Evolutionary conservation across 2,888 invertebrate genomes (phyloP).

Genomic region (Iselma pallidipennis): DNA sequence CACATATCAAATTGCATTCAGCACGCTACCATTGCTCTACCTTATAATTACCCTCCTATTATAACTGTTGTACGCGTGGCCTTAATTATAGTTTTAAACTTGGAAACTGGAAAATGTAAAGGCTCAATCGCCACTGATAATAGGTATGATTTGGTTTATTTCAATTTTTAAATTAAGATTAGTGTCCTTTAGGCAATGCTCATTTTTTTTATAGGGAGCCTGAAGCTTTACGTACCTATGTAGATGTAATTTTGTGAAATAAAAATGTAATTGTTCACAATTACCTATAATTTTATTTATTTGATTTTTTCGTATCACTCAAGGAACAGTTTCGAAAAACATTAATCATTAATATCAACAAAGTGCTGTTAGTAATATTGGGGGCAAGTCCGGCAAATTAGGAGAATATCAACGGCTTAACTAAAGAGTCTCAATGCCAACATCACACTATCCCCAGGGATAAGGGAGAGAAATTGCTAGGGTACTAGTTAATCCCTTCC

Average conservation of each 20-base stretch:
- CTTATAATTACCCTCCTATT: background rate
- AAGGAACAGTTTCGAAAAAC: background rate
- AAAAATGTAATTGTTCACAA: no score
- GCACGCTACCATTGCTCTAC: background rate
- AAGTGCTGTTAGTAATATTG: slow-evolving; percentile 37
- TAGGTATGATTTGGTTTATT: background rate
- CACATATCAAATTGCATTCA: background rate
- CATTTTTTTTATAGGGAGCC: background rate
- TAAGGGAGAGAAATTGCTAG: slow-evolving; percentile 40
- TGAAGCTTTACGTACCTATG: background rate
- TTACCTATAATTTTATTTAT: background rate
- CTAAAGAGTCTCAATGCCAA: slow-evolving; percentile 44
- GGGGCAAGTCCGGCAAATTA: slow-evolving; percentile 51
- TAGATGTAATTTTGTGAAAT: background rate
- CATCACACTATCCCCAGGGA: slow-evolving; percentile 41
- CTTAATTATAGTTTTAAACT: slow-evolving; percentile 3
- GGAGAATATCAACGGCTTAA: slow-evolving; percentile 51
- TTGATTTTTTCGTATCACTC: background rate
- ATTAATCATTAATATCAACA: background rate
- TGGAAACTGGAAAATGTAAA: background rate
- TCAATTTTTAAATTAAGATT: background rate
- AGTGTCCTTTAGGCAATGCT: background rate
- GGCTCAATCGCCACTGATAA: background rate
- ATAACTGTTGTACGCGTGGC: background rate
- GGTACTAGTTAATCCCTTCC: slow-evolving; percentile 44